Percentiles rank a stretch among this genome's conserved stretches.
Conservation (phyloP, 2,888 invertebrate genomes). For the Eueremaeus valkanovi region DNA sequence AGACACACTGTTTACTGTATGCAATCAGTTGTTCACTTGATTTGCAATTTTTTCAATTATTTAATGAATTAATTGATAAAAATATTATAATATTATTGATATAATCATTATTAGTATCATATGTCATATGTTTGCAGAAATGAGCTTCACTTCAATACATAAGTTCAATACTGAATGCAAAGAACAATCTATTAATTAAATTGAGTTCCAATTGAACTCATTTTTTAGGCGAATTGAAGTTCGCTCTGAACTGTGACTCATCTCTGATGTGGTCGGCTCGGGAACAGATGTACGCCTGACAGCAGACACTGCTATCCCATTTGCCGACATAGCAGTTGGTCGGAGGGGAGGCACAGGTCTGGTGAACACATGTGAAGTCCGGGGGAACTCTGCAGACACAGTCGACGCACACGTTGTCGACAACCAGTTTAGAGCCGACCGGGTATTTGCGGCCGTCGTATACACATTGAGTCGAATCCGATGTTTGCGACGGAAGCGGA, state of each 20-base stretch:
- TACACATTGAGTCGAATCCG: background rate
- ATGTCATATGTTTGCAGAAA: too few species aligned
- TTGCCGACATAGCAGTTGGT: slow-evolving; percentile 1
- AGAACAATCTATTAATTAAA: too few species aligned
- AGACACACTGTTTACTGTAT: too few species aligned
- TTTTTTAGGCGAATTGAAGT: background rate
- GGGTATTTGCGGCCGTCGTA: slow-evolving; percentile 15
- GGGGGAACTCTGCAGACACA: slow-evolving; percentile 46
- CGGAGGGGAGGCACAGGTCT: slow-evolving; percentile 44
- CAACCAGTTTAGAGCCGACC: background rate
- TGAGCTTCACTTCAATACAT: too few species aligned
- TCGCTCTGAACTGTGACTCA: background rate
- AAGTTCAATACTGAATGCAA: too few species aligned
- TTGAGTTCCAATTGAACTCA: too few species aligned
- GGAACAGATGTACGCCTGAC: slow-evolving; percentile 4
- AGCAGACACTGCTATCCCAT: slow-evolving; percentile 16
- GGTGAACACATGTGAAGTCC: slow-evolving; percentile 46
- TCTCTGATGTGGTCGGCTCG: background rate
- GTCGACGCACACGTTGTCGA: slow-evolving; percentile 43
- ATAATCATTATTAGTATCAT: too few species aligned
- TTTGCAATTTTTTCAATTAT: too few species aligned
- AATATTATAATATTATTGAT: too few species aligned
- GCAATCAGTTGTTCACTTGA: too few species aligned
- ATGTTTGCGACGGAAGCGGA: background rate
- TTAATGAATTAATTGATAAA: too few species aligned